These are phyloP conservation scores for Rutpela maculata DNA, from an alignment of 2,888 invertebrate genomes.

Conservation along the genomic window DNA sequence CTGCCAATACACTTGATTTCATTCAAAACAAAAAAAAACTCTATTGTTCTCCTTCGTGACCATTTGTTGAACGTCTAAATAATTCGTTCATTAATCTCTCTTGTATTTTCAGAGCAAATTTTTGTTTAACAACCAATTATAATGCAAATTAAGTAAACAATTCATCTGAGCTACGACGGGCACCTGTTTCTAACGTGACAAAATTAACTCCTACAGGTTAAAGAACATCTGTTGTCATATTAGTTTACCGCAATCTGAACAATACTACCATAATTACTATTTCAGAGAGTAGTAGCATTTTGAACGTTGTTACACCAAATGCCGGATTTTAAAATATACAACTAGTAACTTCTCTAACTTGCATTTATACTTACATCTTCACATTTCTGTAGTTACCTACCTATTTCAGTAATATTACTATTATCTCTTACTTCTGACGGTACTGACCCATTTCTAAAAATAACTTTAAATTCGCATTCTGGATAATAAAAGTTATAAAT, in stretches of 20 bases:
- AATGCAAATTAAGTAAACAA: conserved; percentile 6
- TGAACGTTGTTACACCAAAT: neutral
- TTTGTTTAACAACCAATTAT: neutral
- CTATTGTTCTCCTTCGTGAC: no score
- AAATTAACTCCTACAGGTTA: conserved; percentile 25
- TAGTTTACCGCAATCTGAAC: conserved; percentile 19
- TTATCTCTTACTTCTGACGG: conserved; percentile 15
- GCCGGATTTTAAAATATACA: neutral
- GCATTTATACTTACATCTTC: neutral
- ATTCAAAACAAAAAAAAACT: no score
- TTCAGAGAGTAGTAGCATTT: conserved; percentile 11
- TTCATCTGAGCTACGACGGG: conserved; percentile 7
- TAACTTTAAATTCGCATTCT: conserved; percentile 11
- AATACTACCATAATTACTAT: conserved; percentile 14
- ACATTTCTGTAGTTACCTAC: conserved; percentile 9
- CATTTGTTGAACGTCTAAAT: no score
- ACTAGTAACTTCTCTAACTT: no score
- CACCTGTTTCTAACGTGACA: conserved; percentile 27
- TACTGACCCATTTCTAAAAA: conserved; percentile 23
- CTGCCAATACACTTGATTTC: no score
- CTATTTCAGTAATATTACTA: conserved; percentile 15
- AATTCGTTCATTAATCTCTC: no score
- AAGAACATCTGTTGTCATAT: conserved; percentile 30
- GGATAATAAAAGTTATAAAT: conserved; percentile 14
- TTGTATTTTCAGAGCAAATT: neutral